A percentile compares a stretch with the other conserved stretches of the same genome.
Evolutionary conservation across 2,888 invertebrate species (phyloP).

Genomic region (Xestia c-nigrum): DNA sequence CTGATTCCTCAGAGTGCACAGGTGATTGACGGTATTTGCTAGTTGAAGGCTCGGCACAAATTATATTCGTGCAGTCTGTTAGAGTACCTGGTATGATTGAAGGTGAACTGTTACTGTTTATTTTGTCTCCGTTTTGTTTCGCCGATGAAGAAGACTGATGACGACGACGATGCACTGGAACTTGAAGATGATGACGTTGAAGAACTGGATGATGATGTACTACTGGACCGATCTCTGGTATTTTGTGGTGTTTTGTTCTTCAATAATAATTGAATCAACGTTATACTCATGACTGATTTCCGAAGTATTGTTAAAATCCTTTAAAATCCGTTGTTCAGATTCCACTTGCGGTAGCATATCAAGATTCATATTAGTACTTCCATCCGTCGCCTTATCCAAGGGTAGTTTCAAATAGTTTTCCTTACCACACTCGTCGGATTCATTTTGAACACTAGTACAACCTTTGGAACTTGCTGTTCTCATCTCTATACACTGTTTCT

Average conservation of each 20-base stretch:
- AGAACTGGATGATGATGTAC: background rate
- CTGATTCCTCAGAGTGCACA: background rate
- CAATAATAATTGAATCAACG: background rate
- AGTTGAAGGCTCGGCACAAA: background rate
- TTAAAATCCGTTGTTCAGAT: background rate
- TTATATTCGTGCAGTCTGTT: constrained; percentile 1
- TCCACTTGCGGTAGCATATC: background rate
- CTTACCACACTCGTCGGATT: background rate
- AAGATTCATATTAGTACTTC: background rate
- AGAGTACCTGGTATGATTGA: constrained; percentile 1
- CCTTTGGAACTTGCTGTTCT: too few species aligned
- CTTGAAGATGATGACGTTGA: background rate
- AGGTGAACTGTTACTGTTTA: background rate
- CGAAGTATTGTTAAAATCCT: background rate
- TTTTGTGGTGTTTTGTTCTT: background rate
- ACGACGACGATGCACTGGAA: background rate
- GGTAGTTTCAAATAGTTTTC: background rate
- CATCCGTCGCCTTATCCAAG: background rate
- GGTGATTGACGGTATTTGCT: background rate
- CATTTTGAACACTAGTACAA: background rate
- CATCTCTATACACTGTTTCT: too few species aligned
- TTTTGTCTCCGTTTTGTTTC: background rate
- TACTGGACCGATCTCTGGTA: background rate
- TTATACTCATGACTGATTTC: background rate
- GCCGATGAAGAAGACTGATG: background rate